Conservation (phyloP, 2,888 invertebrate genomes). For the Cataglyphis altisquamis region DNA sequence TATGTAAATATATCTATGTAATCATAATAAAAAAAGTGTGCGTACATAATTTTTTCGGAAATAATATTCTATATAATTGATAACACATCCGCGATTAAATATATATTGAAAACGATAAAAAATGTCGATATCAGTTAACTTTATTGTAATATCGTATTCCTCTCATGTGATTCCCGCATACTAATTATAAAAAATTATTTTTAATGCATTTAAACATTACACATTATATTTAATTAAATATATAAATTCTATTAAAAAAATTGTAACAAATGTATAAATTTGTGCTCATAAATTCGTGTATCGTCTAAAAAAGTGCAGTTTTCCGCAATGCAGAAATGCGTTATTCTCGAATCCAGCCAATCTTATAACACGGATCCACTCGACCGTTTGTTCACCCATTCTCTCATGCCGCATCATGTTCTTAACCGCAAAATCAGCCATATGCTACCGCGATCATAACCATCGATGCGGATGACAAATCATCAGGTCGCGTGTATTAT, state of each 20-base stretch:
- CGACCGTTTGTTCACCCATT: not conserved
- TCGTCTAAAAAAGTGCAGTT: not conserved
- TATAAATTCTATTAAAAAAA: not conserved
- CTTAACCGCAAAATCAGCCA: conserved; percentile 65
- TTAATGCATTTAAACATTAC: not conserved
- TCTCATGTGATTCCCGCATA: not conserved
- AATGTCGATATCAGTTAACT: not conserved
- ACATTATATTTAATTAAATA: not conserved
- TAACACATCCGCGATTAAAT: not conserved
- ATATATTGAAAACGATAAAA: not conserved
- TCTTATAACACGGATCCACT: conserved; percentile 2
- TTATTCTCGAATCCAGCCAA: conserved; percentile 13
- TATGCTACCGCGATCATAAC: not conserved
- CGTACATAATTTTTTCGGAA: not conserved
- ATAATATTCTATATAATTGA: conserved; percentile 1
- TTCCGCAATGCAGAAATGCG: conserved; percentile 65
- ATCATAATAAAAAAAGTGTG: not conserved
- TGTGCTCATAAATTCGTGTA: not conserved
- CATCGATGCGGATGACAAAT: conserved; percentile 68
- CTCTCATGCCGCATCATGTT: conserved; percentile 45
- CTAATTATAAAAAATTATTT: not conserved
- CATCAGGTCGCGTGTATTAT: conserved; percentile 23
- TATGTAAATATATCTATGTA: too few relatives aligned
- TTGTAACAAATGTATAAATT: not conserved
- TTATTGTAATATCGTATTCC: not conserved